These are phyloP conservation scores for Rapana venosa DNA, from an alignment of 2,888 invertebrate genomes.

Conservation along the genomic window DNA sequence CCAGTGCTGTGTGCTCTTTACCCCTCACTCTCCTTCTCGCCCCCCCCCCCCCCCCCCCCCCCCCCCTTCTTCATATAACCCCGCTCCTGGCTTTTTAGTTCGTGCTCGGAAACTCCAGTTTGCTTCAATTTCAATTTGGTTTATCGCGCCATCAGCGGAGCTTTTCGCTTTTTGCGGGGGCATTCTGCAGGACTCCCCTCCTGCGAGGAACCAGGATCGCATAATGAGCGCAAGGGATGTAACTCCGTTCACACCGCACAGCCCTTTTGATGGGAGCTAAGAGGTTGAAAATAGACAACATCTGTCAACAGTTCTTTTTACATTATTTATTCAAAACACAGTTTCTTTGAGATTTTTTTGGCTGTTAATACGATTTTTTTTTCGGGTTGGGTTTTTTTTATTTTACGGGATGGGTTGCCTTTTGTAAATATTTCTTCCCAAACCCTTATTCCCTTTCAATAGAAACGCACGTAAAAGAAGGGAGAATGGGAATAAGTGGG, in stretches of 20 bases:
- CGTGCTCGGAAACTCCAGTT: conserved; percentile 3
- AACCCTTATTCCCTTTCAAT: not conserved
- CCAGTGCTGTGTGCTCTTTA: not conserved
- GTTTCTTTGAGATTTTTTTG: not conserved
- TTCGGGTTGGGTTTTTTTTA: not conserved
- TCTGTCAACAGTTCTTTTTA: not conserved
- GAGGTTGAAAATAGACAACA: conserved; percentile 14
- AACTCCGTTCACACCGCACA: conserved; percentile 15
- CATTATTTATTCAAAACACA: not conserved
- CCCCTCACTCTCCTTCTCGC: not conserved
- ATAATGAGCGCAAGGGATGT: conserved; percentile 8
- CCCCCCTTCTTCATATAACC: not conserved
- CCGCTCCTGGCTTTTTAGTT: not conserved
- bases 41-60: no score
- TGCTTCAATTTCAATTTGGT: conserved; percentile 24
- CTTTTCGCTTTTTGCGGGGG: not conserved
- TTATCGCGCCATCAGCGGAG: conserved; percentile 14
- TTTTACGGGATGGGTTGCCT: not conserved
- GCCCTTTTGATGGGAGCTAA: conserved; percentile 1
- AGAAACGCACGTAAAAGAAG: not conserved
- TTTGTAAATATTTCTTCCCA: not conserved
- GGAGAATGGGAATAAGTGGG: not conserved
- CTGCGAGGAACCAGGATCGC: not conserved
- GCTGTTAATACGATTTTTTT: not conserved
- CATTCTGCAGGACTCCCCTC: not conserved